Evolutionary conservation across 1,140 invertebrate genomes (phyloP).

Genomic region (Rhyzopertha dominica): DNA sequence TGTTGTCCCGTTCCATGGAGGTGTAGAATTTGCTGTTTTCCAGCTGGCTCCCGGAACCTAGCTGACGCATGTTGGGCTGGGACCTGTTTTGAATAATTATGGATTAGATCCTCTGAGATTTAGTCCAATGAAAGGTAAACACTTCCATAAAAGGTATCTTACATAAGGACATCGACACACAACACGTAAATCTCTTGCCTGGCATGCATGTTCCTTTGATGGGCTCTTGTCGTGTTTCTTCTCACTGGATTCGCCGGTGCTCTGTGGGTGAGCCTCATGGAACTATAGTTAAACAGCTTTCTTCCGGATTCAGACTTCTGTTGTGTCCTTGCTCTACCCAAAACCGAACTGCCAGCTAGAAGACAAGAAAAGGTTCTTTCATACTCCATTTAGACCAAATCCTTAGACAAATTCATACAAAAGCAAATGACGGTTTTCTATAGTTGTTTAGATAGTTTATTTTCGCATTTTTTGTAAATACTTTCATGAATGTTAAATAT

Average conservation of each 20-base stretch:
- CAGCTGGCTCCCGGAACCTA: constrained; percentile 34
- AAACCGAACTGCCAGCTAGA: constrained; percentile 33
- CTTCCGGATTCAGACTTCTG: constrained; percentile 41
- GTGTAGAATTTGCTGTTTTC: constrained; percentile 35
- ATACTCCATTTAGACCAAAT: no score
- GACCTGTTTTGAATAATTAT: no score
- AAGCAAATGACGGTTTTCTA: no score
- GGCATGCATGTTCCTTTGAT: constrained; percentile 38
- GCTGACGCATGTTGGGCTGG: constrained; percentile 44
- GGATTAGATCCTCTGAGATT: no score
- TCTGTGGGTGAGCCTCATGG: constrained; percentile 48
- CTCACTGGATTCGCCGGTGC: constrained; percentile 46
- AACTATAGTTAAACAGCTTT: constrained; percentile 50
- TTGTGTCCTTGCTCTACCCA: constrained; percentile 45
- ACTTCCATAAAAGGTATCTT: no score
- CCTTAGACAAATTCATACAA: no score
- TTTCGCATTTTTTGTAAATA: no score
- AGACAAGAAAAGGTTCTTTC: neutral
- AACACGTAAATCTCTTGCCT: no score
- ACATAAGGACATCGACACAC: no score
- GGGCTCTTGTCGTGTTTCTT: constrained; percentile 50
- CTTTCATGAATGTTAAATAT: no score
- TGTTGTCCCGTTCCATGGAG: constrained; percentile 35
- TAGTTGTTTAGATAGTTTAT: no score
- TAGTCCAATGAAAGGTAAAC: no score